phyloP scores from a whole-genome alignment of 1,140 invertebrate genomes.

The Stratiolaelaps scimitus region DNA sequence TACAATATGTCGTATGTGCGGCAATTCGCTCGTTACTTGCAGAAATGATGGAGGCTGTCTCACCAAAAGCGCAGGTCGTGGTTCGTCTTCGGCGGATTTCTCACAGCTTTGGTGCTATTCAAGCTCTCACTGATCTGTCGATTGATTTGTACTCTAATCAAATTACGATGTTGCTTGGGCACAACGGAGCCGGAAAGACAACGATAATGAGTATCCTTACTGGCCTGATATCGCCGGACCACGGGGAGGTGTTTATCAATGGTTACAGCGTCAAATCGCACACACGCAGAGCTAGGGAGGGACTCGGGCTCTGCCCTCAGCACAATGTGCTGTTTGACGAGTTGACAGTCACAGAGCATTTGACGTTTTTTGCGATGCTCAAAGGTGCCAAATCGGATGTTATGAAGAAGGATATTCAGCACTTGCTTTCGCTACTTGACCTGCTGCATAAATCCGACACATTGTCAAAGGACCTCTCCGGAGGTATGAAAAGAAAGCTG shows the following conservation, averaged over 20 bases:
- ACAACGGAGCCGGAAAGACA: constrained; percentile 72
- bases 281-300: not conserved
- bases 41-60: no score
- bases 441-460: constrained; percentile 50
- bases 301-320: constrained; percentile 1
- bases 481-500: constrained; percentile 72
- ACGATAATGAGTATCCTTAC: constrained; percentile 69
- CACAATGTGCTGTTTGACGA: constrained; percentile 13
- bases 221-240: constrained; percentile 41
- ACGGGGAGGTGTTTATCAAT: not conserved
- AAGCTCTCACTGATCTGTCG: constrained; percentile 54
- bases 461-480: constrained; percentile 60
- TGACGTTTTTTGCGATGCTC: constrained; percentile 39
- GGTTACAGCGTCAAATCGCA: not conserved
- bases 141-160: constrained; percentile 64
- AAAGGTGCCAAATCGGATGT: constrained; percentile 51
- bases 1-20: no score
- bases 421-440: constrained; percentile 44
- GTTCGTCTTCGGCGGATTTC: not conserved
- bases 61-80: no score
- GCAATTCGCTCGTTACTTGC: no score
- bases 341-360: constrained; percentile 24
- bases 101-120: constrained; percentile 40
- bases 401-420: constrained; percentile 42
- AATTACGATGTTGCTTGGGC: constrained; percentile 72